A percentile compares a stretch with the other conserved stretches of the same genome.
Evolutionary conservation across 2,888 invertebrate genomes (phyloP).

Genomic region (Scelioninae gen. 2): DNA sequence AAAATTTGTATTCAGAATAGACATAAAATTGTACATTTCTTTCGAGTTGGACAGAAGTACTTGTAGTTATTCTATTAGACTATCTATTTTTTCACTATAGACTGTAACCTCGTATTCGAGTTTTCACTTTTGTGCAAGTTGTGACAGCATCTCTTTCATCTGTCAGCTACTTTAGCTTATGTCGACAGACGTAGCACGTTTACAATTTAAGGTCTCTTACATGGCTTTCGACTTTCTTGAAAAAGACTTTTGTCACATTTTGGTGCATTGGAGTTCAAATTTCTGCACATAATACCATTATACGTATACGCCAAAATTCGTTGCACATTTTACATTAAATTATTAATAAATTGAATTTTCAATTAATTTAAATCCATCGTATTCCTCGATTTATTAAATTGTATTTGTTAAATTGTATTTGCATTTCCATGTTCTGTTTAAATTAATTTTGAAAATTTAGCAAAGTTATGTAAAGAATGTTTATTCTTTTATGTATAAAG

Average conservation of each 20-base stretch:
- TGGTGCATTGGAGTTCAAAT: conserved; percentile 31
- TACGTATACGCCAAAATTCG: conserved; percentile 13
- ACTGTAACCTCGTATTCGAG: conserved; percentile 26
- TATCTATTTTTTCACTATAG: conserved; percentile 36
- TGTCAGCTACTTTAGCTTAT: conserved; percentile 42
- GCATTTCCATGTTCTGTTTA: too few species aligned
- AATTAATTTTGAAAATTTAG: too few species aligned
- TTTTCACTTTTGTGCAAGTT: conserved; percentile 39
- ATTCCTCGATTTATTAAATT: background rate
- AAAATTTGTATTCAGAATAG: conserved; percentile 11
- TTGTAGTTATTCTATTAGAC: conserved; percentile 12
- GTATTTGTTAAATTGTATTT: too few species aligned
- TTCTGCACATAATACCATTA: conserved; percentile 16
- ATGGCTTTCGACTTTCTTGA: conserved; percentile 43
- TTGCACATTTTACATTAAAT: background rate
- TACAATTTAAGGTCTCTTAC: conserved; percentile 38
- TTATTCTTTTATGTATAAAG: background rate
- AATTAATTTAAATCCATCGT: too few species aligned
- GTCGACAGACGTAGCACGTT: conserved; percentile 25
- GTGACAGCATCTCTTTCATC: conserved; percentile 49
- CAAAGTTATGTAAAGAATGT: too few species aligned
- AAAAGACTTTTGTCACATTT: conserved; percentile 39
- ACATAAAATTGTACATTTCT: conserved; percentile 9
- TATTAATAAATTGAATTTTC: too few species aligned
- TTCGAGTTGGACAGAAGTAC: conserved; percentile 13